Evolutionary conservation across 2,888 invertebrate genomes (phyloP), one percentile per base, ranked within the genome.

Genomic region (Acronicta alni): DNA sequence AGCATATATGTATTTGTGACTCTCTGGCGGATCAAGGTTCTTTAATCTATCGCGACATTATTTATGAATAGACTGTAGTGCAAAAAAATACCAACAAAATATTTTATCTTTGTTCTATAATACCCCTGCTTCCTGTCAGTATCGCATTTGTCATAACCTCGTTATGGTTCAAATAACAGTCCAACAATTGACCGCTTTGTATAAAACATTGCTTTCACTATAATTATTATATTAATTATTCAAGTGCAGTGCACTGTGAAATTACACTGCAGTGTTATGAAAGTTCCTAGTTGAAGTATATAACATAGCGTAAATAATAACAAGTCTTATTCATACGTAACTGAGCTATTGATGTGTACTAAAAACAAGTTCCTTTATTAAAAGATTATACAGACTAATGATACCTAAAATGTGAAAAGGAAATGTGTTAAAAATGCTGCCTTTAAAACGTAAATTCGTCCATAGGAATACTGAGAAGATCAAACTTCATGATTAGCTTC

Each of bases 181-280:
- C 42, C 59, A 59, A 64, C 72, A 59, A 18, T 59, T 59, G 60
- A 55, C 57, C 67, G 74, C 73, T 75, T 77, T 73, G 73, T 75
- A 72, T 74, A 66, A 65, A 56, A 64, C 51, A 60, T 37, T 62
- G 72, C 85, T 85, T 86, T 86, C 85, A 81, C 83, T 80, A 64
- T 77, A 81, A 83, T 85, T 82, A 83, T 79, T 71, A 75, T 83
- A 82, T 84, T 79, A 84, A 86, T 86, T 86, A 86, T 87, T 83
- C 82, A 84, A 81, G 78, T 73, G 78, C 82, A 81, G 73, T 77
- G 73, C 76, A 73, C 81, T 84, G 86, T 87, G 81, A 85, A 88
- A 88, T 85, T 81, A 77, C 78, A 43, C 39, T 69, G 59, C 55
- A 74, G 67, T 71, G 67, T 71, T 73, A 75, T 71, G 71, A 71